phyloP scores from a whole-genome alignment of 2,113 vertebrate species.

The Microtus ochrogaster region DNA sequence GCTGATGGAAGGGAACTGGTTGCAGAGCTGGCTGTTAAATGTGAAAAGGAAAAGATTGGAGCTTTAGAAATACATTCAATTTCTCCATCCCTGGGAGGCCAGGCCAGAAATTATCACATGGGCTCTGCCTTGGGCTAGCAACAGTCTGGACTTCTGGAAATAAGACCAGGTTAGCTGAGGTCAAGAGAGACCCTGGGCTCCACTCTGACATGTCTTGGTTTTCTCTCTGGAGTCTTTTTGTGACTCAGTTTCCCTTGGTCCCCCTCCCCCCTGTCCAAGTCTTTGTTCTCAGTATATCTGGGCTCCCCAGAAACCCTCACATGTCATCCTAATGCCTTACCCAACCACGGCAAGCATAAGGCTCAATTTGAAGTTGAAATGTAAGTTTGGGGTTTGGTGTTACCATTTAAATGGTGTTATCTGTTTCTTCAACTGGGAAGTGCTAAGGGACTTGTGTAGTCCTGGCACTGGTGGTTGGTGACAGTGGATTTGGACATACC shows the following conservation, averaged over 20 bases:
- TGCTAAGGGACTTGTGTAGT: neutral
- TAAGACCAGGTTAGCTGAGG: neutral
- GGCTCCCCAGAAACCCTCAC: neutral
- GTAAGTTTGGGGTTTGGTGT: neutral
- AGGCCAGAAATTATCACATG: neutral
- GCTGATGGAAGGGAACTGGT: constrained; percentile 49
- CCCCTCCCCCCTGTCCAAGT: neutral
- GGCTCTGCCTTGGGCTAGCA: neutral
- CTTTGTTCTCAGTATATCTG: neutral
- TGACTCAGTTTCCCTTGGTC: neutral
- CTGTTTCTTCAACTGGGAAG: neutral
- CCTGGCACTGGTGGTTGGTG: too few relatives aligned
- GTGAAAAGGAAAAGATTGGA: constrained; percentile 11
- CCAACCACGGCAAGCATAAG: neutral
- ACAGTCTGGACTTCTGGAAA: neutral
- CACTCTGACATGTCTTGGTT: neutral
- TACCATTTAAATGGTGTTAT: neutral
- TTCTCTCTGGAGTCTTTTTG: neutral
- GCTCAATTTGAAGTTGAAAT: neutral
- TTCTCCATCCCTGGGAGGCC: constrained; percentile 16
- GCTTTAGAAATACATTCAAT: constrained; percentile 39
- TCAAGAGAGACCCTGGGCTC: neutral
- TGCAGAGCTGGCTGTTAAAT: constrained; percentile 24
- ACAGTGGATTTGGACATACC: neutral
- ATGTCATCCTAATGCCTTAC: neutral